These are phyloP conservation scores for Hydrophis major DNA, from an alignment of 2,797 vertebrate species.

Conservation along the genomic window DNA sequence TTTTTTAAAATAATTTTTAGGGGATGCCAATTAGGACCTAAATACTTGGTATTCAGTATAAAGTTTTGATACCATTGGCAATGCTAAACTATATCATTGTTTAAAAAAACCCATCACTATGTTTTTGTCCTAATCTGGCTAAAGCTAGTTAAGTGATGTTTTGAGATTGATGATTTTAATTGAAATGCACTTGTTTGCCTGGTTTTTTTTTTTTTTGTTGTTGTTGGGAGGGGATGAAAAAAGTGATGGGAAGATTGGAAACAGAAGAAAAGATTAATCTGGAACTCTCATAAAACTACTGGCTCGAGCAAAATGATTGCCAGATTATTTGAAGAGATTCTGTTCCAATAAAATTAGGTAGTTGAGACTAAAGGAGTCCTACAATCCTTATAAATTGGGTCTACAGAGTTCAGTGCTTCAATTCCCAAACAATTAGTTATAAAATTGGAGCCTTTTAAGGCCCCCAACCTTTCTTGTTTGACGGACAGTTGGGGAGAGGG, in stretches of 20 bases:
- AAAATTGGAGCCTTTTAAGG: background rate
- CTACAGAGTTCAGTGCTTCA: background rate
- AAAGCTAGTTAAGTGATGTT: background rate
- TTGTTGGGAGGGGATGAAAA: background rate
- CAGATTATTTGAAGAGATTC: background rate
- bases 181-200: background rate
- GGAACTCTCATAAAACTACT: background rate
- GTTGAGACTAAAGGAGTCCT: background rate
- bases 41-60: background rate
- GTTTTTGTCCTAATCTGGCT: background rate
- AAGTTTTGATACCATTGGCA: background rate
- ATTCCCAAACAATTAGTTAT: background rate
- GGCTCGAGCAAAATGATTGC: background rate
- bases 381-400: background rate
- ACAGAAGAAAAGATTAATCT: background rate
- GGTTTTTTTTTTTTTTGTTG: background rate
- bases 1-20: background rate
- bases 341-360: background rate
- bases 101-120: background rate
- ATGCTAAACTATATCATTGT: background rate
- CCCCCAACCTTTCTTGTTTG: too few species aligned
- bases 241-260: background rate
- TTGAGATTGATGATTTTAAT: background rate
- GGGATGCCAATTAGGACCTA: background rate
- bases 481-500: too few species aligned